These are phyloP conservation scores for Cylas formicarius DNA, from an alignment of 1,140 invertebrate genomes.

Conservation along the genomic window DNA sequence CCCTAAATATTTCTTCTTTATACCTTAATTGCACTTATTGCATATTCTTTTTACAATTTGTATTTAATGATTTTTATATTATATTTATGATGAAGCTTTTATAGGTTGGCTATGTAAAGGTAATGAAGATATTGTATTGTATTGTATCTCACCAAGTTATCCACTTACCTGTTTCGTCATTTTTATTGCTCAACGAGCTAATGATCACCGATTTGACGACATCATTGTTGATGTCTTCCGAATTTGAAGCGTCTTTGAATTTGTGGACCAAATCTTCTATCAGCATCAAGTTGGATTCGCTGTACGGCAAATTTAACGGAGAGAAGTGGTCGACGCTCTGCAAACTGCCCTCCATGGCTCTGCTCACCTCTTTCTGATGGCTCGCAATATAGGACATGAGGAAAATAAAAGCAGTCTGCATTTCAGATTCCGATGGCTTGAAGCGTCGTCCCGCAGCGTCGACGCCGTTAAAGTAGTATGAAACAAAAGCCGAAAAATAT, in stretches of 20 bases:
- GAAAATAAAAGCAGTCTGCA: slow-evolving; percentile 12
- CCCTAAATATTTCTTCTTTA: no score
- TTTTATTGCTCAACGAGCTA: slow-evolving; percentile 54
- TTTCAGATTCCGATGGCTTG: slow-evolving; percentile 2
- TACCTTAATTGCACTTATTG: no score
- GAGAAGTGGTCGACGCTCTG: slow-evolving; percentile 19
- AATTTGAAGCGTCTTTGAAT: slow-evolving; percentile 40
- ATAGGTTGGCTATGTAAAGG: no score
- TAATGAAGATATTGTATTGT: no score
- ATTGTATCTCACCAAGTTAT: no score
- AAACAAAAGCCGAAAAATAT: slow-evolving; percentile 20
- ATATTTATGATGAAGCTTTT: no score
- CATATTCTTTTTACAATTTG: no score
- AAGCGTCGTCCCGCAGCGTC: slow-evolving; percentile 8
- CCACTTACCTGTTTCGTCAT: slow-evolving; percentile 41
- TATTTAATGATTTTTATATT: no score
- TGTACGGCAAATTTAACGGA: slow-evolving; percentile 5
- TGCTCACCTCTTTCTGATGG: slow-evolving; percentile 13
- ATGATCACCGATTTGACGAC: slow-evolving; percentile 50
- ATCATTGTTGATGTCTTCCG: slow-evolving; percentile 46
- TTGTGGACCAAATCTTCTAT: slow-evolving; percentile 30
- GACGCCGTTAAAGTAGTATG: no score
- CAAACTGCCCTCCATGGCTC: slow-evolving; percentile 11
- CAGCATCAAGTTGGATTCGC: not conserved
- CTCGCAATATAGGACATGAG: slow-evolving; percentile 7